Percentiles rank a stretch among this genome's conserved stretches.
These are phyloP conservation scores for Apotomis betuletana DNA, from an alignment of 2,888 invertebrate genomes.

Conservation along the genomic window DNA sequence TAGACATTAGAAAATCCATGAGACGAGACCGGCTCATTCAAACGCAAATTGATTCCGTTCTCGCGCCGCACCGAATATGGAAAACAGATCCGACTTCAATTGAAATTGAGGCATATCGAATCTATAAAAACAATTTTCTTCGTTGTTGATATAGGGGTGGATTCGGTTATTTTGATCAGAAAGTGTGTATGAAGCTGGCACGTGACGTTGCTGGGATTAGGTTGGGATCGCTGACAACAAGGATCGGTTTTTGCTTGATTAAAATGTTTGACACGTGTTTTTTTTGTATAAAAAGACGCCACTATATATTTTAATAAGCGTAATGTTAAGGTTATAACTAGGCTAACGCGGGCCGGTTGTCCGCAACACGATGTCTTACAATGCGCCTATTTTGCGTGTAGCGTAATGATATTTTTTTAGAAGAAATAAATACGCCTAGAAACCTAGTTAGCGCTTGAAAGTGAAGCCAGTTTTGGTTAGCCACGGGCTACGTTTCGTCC, in stretches of 20 bases:
- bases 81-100: conserved; percentile 68
- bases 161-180: conserved; percentile 65
- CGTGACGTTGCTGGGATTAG: conserved; percentile 72
- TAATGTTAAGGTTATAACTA: no score
- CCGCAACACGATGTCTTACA: no score
- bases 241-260: conserved; percentile 30
- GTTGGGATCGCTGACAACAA: conserved; percentile 47
- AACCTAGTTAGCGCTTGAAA: no score
- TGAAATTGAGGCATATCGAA: conserved; percentile 80
- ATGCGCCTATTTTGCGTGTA: no score
- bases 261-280: conserved; percentile 16
- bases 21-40: conserved; percentile 57
- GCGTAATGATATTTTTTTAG: no score
- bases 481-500: no score
- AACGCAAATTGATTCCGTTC: conserved; percentile 70
- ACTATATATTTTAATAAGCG: no score
- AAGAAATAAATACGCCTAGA: no score
- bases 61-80: conserved; percentile 63
- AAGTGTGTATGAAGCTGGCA: conserved; percentile 66
- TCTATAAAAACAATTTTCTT: conserved; percentile 80
- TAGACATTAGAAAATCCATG: conserved; percentile 62
- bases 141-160: conserved; percentile 69
- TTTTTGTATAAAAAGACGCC: no score
- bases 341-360: no score
- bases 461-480: no score